Evolutionary conservation across 2,888 invertebrate species (phyloP).

Genomic region (Phanerotoma sp.): DNA sequence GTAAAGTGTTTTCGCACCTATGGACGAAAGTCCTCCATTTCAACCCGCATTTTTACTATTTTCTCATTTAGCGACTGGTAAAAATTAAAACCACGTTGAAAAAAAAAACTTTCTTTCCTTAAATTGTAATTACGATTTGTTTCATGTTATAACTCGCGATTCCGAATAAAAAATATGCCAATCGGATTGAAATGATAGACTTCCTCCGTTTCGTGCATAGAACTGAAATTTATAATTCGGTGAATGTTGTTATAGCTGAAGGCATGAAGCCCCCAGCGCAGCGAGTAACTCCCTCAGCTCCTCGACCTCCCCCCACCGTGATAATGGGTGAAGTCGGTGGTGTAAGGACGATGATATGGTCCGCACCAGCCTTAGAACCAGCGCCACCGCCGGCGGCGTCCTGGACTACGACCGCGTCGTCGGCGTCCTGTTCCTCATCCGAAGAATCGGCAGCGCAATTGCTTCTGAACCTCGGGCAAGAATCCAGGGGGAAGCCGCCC

Average conservation of each 20-base stretch:
- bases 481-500: slow-evolving; percentile 61
- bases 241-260: slow-evolving; percentile 43
- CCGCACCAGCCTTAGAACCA: slow-evolving; percentile 61
- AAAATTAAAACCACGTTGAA: too few species aligned
- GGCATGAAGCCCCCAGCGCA: slow-evolving; percentile 56
- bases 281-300: slow-evolving; percentile 55
- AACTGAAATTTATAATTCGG: not conserved
- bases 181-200: too few species aligned
- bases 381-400: slow-evolving; percentile 61
- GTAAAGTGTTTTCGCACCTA: too few species aligned
- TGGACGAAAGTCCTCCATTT: too few species aligned
- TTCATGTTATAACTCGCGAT: too few species aligned
- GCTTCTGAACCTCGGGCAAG: slow-evolving; percentile 74
- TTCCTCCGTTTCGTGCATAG: too few species aligned
- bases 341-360: slow-evolving; percentile 75
- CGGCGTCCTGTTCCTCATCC: slow-evolving; percentile 59
- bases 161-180: too few species aligned
- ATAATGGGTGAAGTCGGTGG: slow-evolving; percentile 94
- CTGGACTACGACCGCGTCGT: slow-evolving; percentile 60
- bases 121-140: too few species aligned
- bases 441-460: slow-evolving; percentile 68
- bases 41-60: too few species aligned
- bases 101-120: too few species aligned
- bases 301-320: slow-evolving; percentile 77
- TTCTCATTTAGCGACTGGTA: too few species aligned